Evolutionary conservation across 1,140 invertebrate genomes (phyloP), one percentile per base, ranked within the genome.

Genomic region (Nymphalis io): DNA sequence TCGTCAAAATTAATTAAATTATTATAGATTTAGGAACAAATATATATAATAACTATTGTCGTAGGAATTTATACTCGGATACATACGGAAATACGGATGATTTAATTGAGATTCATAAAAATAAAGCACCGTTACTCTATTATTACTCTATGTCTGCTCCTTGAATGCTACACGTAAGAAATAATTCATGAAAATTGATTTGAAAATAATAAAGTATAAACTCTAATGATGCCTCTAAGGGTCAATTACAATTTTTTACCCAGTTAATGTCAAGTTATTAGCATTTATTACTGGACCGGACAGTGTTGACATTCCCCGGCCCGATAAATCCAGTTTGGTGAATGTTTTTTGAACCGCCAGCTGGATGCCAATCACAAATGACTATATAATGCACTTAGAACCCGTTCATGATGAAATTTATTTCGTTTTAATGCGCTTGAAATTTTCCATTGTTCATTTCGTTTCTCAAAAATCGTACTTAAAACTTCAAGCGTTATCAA

Each of bases 321-420:
- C 33, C 61, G 60, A 77, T 77, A 72, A 77, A 77, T 77, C 75
- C 75, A 58, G 75, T 77, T 77, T 74, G 27, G 27, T 8, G 75
- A 68, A 53, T 38, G 59, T 72, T 61, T 61, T 61, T 61, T 61
- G 40, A 33, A 33, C 40, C 68, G 55, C 66, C 55, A 74, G 69
- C 63, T 46, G 75, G 66, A 72, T 72, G 63, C 70, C 70, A 51
- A 53, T 71, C 72, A 68, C 75, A 77, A 77, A 77, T 77, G 72
- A 77, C 72, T 77, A 72, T 74, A 77, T 74, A 77, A 77, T 77
- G 73, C 68, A 62, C 68, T 74, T 64, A 21, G 66, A 68, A 72
- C 67, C 62, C 48, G 72, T 76, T 74, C 55, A 16, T 61, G 60
- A 63, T 70, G 40, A 51, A 66, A 72, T 72, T 72, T 67, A 67